Conservation (phyloP, 2,888 invertebrate species). For the Eristalis intricaria region DNA sequence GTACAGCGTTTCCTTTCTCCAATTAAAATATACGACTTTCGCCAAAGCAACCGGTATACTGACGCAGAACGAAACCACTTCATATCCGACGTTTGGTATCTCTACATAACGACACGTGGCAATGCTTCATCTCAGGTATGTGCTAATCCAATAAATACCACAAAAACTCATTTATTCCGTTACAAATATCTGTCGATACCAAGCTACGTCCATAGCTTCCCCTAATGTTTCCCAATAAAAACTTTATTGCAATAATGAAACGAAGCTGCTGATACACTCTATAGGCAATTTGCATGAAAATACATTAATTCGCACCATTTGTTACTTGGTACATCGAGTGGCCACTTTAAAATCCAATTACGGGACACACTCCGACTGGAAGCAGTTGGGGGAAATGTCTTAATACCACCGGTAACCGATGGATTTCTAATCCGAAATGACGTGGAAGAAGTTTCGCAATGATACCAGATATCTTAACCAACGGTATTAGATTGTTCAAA, state of each 20-base stretch:
- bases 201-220: neutral
- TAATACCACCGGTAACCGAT: constrained; percentile 60
- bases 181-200: constrained; percentile 33
- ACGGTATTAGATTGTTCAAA: neutral
- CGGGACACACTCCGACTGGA: constrained; percentile 22
- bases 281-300: constrained; percentile 61
- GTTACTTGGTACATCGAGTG: constrained; percentile 43
- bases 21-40: neutral
- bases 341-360: constrained; percentile 63
- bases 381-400: constrained; percentile 39
- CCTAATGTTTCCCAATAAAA: constrained; percentile 49
- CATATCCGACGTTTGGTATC: neutral
- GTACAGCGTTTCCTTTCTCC: neutral
- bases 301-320: constrained; percentile 65
- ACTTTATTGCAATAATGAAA: constrained; percentile 55
- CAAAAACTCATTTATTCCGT: constrained; percentile 54
- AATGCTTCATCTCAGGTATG: neutral
- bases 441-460: constrained; percentile 24
- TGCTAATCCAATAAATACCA: constrained; percentile 50
- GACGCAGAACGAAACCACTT: neutral
- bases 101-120: constrained; percentile 20
- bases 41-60: neutral
- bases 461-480: constrained; percentile 5
- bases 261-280: constrained; percentile 31
- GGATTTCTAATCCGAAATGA: constrained; percentile 30